Base-by-base conservation (phyloP, 2,797 vertebrate genomes). In the Schizopygopsis pylzovi region DNA sequence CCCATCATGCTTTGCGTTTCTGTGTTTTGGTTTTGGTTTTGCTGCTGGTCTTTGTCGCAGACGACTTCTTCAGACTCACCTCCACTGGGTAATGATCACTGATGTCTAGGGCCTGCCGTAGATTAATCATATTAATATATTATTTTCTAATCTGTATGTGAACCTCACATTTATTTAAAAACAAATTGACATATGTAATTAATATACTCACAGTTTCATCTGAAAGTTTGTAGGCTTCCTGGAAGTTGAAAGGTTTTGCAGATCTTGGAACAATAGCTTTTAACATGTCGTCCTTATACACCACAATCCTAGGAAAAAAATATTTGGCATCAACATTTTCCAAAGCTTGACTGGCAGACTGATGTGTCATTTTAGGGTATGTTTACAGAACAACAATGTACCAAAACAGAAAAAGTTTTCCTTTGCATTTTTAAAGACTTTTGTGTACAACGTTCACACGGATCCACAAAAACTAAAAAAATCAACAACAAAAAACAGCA, bases 51-150 rank as follows among this genome's bases (percentile, higher is more conserved):
- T 22, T 77, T 1, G 22, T 9, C 18, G 16, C 87, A 22, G 56
- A 1, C 45, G 75, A 43, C 6, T 45, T 86, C 86, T 76, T 89
- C 78, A 95, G 90, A 73, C 83, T 86, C 81, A 95, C 93, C 88
- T 95, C 94, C 88, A 95, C 94, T 4, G 94, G 95, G 72, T 94
- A 95, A 85, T 95, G 94, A 82, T 95, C 94, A 80, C 94, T 95
- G 82, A 95, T 90, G 0, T 87, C 1, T 54, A 90, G 88, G 84
- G 94, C 85, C 95, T 95, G 59, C 8, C 11, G 52, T 15, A 85
- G 7, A 25, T n/a, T 61, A 4, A 81, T n/a, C 4, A 3, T 49
- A 37, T 73, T 6, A 67, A 33, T 37, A 28, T 20, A 16, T 10
- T 59, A 8, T 49, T 41, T 54, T 59, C 28, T 12, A 6, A 1